A percentile compares a stretch with the other conserved stretches of the same genome.
Evolutionary conservation across 2,888 invertebrate genomes (phyloP).

Genomic region (Latrodectus hesperus): DNA sequence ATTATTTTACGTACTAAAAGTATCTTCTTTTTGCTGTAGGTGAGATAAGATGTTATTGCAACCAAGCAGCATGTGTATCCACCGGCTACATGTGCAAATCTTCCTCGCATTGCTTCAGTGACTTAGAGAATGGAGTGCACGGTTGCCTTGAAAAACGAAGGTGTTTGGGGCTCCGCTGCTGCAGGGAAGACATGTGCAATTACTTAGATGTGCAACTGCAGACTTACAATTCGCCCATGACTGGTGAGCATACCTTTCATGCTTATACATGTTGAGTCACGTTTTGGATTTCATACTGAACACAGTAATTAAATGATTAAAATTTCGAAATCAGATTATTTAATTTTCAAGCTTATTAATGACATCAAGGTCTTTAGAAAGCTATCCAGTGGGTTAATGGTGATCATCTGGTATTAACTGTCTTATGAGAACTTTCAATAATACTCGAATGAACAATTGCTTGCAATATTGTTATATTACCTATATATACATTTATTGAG

Average conservation of each 20-base stretch:
- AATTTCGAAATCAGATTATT: no score
- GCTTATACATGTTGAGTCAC: not conserved
- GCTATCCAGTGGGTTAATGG: no score
- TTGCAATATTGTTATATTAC: no score
- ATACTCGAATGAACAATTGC: no score
- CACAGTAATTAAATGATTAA: no score
- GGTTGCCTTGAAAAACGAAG: conserved; percentile 38
- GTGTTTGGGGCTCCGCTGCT: conserved; percentile 77
- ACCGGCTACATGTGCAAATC: conserved; percentile 90
- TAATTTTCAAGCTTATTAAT: no score
- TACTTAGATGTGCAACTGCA: conserved; percentile 76
- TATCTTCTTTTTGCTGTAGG: conserved; percentile 74
- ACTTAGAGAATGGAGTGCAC: conserved; percentile 47
- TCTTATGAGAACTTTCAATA: no score
- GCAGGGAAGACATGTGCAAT: conserved; percentile 88
- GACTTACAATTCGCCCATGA: conserved; percentile 27
- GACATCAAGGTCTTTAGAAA: no score
- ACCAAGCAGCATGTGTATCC: conserved; percentile 85
- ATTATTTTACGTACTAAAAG: no score
- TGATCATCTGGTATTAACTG: no score
- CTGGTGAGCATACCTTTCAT: conserved; percentile 43
- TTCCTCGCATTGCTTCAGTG: conserved; percentile 72
- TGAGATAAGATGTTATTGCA: conserved; percentile 88
- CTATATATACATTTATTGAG: no score
- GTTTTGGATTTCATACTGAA: not conserved